phyloP scores from a whole-genome alignment of 2,888 invertebrate species.

The Exocentrus adspersus region DNA sequence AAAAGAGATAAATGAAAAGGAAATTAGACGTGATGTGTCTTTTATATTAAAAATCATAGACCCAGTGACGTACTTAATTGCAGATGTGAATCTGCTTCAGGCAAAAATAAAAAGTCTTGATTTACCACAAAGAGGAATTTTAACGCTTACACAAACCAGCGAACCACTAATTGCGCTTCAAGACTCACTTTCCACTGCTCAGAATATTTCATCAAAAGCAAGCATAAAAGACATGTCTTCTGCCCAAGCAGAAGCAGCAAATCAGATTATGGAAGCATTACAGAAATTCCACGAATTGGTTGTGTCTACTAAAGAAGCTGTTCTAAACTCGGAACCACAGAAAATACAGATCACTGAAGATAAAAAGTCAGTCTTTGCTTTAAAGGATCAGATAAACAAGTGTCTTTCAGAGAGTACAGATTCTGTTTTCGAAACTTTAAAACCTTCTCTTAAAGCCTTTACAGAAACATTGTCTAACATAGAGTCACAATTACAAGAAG shows the following conservation, averaged over 20 bases:
- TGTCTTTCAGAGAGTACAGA: conserved; percentile 4
- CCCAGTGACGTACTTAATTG: conserved; percentile 15
- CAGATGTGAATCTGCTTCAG: conserved; percentile 34
- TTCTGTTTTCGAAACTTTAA: conserved; percentile 1
- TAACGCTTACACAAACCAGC: conserved; percentile 41
- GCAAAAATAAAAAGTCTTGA: conserved; percentile 23
- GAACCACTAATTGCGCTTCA: conserved; percentile 15
- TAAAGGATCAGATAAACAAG: conserved; percentile 16
- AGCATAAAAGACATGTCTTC: conserved; percentile 21
- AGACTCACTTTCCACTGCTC: not conserved
- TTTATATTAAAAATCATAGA: not conserved
- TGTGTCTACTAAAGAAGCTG: conserved; percentile 11
- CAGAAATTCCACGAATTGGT: conserved; percentile 31
- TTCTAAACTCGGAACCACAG: conserved; percentile 29
- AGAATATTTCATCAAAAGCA: not conserved
- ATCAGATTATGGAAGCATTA: conserved; percentile 26
- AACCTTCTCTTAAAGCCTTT: conserved; percentile 24
- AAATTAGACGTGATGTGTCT: not conserved
- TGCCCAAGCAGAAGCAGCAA: conserved; percentile 22
- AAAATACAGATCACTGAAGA: conserved; percentile 39
- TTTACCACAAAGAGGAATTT: conserved; percentile 43
- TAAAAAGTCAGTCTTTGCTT: conserved; percentile 27
- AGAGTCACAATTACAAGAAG: conserved; percentile 12
- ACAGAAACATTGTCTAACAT: conserved; percentile 17
- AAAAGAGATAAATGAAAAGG: not conserved